A percentile compares a stretch with the other conserved stretches of the same genome.
phyloP scores from a whole-genome alignment of 2,797 vertebrate genomes.

The Prionace glauca region DNA sequence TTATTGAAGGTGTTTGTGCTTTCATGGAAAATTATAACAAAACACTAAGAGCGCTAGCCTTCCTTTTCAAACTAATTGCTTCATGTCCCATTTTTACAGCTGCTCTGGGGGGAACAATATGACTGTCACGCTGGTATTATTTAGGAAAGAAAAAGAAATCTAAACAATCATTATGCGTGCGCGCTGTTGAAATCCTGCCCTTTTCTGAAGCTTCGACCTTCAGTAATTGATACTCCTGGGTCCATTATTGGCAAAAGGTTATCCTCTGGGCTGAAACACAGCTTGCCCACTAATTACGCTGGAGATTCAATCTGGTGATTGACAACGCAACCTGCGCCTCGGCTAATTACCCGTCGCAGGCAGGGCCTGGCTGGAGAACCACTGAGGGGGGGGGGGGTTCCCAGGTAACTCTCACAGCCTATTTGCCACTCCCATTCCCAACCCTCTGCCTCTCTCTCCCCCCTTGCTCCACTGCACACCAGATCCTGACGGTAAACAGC shows the following conservation, averaged over 20 bases:
- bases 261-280: slow-evolving; percentile 69
- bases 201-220: slow-evolving; percentile 74
- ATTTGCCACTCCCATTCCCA: too few relatives aligned
- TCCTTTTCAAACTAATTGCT: slow-evolving; percentile 79
- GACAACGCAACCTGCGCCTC: slow-evolving; percentile 70
- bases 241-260: slow-evolving; percentile 76
- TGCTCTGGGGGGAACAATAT: slow-evolving; percentile 60
- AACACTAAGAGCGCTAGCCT: slow-evolving; percentile 43
- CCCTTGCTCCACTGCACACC: too few relatives aligned
- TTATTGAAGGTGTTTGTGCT: background rate
- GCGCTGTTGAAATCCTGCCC: slow-evolving; percentile 72
- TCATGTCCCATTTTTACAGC: slow-evolving; percentile 66
- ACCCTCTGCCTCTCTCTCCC: background rate
- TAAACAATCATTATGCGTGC: slow-evolving; percentile 76
- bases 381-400: background rate
- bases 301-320: slow-evolving; percentile 70
- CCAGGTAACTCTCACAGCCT: background rate
- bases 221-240: slow-evolving; percentile 78
- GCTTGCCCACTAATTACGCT: slow-evolving; percentile 74
- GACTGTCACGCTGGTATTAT: slow-evolving; percentile 76
- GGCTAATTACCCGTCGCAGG: slow-evolving; percentile 76
- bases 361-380: slow-evolving; percentile 64
- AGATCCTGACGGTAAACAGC: background rate
- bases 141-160: slow-evolving; percentile 62
- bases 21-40: background rate